Conservation (phyloP, 1,140 invertebrate genomes). For the Leptinotarsa texana region DNA sequence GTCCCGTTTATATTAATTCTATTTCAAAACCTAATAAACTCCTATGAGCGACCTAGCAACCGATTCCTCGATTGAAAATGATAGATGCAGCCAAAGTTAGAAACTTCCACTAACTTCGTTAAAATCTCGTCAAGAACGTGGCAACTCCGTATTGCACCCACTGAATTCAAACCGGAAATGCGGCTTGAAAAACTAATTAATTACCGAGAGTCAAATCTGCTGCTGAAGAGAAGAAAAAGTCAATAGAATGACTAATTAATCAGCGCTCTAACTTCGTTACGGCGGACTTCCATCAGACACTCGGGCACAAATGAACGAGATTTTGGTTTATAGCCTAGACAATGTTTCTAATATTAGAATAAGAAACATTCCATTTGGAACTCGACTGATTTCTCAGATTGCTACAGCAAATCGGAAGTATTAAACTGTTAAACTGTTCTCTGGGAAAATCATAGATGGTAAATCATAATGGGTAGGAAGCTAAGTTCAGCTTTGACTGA, state of each 20-base stretch:
- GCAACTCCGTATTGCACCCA: neutral
- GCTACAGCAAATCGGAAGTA: too few relatives aligned
- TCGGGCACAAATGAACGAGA: neutral
- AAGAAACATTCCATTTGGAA: too few relatives aligned
- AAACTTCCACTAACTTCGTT: neutral
- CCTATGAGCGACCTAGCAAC: neutral
- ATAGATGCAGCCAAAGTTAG: neutral
- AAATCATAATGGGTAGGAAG: too few relatives aligned
- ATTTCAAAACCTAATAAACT: too few relatives aligned
- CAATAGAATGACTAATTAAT: conserved; percentile 7
- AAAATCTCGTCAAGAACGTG: neutral
- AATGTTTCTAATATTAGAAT: too few relatives aligned
- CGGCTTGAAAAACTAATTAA: conserved; percentile 1
- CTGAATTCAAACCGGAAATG: neutral
- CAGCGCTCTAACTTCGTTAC: conserved; percentile 2
- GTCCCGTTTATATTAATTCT: too few relatives aligned
- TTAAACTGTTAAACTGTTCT: too few relatives aligned
- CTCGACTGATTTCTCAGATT: too few relatives aligned
- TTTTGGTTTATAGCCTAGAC: neutral
- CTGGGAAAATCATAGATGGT: too few relatives aligned
- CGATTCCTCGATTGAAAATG: neutral
- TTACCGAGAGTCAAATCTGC: neutral
- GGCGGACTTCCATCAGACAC: neutral
- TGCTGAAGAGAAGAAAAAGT: neutral
- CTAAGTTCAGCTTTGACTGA: too few relatives aligned